Conservation (phyloP, 35 echinoderm and acorn worm genomes). For the Hemicentrotus pulcherrimus region DNA sequence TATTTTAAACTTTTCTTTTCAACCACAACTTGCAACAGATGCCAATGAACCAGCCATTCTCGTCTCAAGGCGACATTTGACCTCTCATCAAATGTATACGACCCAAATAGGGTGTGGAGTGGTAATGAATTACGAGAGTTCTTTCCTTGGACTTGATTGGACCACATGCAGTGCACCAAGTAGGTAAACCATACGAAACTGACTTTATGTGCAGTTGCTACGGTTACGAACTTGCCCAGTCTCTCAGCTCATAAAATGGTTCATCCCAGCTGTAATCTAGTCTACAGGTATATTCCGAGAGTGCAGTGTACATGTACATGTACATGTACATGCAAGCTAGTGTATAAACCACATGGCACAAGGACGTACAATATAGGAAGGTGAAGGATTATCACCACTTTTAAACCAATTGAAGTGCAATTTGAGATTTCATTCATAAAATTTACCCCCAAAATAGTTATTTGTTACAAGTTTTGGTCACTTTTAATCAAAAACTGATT, state of each 20-base stretch:
- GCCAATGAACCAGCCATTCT: background rate
- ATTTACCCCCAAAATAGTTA: no score
- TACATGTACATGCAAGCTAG: no score
- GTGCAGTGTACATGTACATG: background rate
- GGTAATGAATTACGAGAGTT: background rate
- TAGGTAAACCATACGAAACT: constrained; percentile 11
- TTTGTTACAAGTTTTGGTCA: no score
- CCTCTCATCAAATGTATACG: background rate
- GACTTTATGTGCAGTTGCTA: constrained; percentile 11
- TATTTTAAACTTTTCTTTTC: background rate
- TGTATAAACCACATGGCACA: no score
- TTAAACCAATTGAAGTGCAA: no score
- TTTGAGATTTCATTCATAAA: no score
- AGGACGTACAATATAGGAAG: no score
- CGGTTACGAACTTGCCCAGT: background rate
- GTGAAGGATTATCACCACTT: no score
- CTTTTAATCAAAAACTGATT: no score
- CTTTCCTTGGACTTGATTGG: background rate
- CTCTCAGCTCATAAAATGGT: background rate
- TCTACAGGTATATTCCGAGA: background rate
- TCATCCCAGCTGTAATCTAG: background rate
- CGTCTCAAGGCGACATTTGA: background rate
- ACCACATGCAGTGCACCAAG: background rate
- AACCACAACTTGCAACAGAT: background rate
- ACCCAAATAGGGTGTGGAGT: constrained; percentile 9